Percentiles rank a stretch among this genome's conserved stretches.
phyloP scores from a whole-genome alignment of 2,888 invertebrate species.

The Acrobasis consociella region DNA sequence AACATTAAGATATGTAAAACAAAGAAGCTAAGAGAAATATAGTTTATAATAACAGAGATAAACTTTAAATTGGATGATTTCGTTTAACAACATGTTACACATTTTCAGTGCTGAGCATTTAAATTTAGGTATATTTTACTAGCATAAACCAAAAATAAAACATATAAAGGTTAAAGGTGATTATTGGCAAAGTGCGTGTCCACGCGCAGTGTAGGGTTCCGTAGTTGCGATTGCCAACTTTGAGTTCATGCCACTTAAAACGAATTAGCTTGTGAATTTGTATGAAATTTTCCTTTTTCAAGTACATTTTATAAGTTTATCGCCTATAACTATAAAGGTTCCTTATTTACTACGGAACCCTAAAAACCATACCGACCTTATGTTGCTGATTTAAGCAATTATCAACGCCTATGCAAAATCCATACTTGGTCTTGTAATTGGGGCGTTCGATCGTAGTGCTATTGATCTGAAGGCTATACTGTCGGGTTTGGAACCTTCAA shows the following conservation, averaged over 20 bases:
- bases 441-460: neutral
- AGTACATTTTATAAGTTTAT: too few relatives aligned
- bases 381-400: constrained; percentile 36
- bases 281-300: too few relatives aligned
- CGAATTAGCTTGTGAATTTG: too few relatives aligned
- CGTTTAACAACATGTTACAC: neutral
- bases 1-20: constrained; percentile 4
- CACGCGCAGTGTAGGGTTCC: too few relatives aligned
- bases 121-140: too few relatives aligned
- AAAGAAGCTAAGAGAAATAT: neutral
- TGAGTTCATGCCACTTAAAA: too few relatives aligned
- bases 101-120: too few relatives aligned
- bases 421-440: constrained; percentile 29
- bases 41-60: neutral
- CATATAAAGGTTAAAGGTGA: too few relatives aligned
- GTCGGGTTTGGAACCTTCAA: neutral
- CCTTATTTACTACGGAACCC: too few relatives aligned
- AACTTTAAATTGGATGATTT: neutral
- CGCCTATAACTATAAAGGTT: too few relatives aligned
- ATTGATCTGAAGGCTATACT: constrained; percentile 9
- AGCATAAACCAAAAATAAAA: neutral
- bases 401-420: constrained; percentile 37
- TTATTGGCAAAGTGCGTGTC: too few relatives aligned
- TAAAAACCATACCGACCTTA: neutral
- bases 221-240: too few relatives aligned